Percentiles rank a stretch among this genome's conserved stretches.
Conservation (phyloP, 2,797 vertebrate species). For the Acanthurus leucopareius region DNA sequence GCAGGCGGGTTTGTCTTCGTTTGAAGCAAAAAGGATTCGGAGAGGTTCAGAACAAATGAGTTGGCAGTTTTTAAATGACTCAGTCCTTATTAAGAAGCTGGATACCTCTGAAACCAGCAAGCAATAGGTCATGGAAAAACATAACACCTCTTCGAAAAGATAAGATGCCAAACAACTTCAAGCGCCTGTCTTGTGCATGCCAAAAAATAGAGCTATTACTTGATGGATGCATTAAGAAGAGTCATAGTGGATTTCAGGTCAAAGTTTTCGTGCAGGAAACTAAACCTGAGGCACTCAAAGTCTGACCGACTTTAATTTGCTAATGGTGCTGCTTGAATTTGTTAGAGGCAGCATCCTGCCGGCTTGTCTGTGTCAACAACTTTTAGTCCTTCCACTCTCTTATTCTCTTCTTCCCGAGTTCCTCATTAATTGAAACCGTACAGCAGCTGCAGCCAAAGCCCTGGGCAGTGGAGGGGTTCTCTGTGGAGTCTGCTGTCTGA, state of each 20-base stretch:
- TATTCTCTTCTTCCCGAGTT: conserved; percentile 59
- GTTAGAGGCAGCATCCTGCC: conserved; percentile 59
- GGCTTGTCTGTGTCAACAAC: conserved; percentile 59
- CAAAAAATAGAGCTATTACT: conserved; percentile 34
- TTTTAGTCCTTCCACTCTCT: conserved; percentile 48
- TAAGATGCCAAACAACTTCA: conserved; percentile 13
- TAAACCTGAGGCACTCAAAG: conserved; percentile 38
- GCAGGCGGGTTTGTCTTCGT: conserved; percentile 14
- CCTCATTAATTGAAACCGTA: conserved; percentile 63
- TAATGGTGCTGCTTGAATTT: conserved; percentile 71
- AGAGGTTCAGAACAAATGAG: conserved; percentile 41
- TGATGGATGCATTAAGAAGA: conserved; percentile 41
- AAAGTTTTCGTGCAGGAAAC: conserved; percentile 39
- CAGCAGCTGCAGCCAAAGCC: conserved; percentile 70
- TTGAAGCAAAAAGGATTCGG: conserved; percentile 11
- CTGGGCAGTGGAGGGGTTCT: conserved; percentile 52
- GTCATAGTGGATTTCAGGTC: conserved; percentile 28
- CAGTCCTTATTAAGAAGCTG: conserved; percentile 16
- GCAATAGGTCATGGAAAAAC: conserved; percentile 9
- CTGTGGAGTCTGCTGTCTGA: conserved; percentile 51
- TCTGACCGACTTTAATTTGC: conserved; percentile 63
- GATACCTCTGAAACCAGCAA: conserved; percentile 12
- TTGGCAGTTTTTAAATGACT: conserved; percentile 38
- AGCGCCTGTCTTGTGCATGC: not conserved
- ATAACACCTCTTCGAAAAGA: not conserved